Base-by-base conservation (phyloP, 2,888 invertebrate genomes). In the Stomorhina lunata region DNA sequence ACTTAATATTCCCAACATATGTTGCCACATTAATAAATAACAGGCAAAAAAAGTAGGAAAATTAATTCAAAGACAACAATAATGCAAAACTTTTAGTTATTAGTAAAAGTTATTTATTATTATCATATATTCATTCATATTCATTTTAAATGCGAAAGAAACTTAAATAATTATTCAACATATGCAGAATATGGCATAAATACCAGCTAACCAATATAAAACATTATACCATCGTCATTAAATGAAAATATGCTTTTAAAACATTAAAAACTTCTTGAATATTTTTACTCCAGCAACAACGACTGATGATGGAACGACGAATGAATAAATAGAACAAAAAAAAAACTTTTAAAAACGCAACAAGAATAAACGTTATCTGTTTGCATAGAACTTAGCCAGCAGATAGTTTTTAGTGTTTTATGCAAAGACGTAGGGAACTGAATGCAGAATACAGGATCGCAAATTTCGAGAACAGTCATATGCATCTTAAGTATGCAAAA, bases 151-250 rank as follows among this genome's bases (percentile, higher is more conserved):
- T 32, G 7, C 9, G 17, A 55, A 32, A 29, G 5, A 40, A 59
- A 37, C 15, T 32, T n/a, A 40, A 73, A 20, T 65, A 65, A 75
- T 75, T 75, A 75, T 75, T 65, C 57, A 65, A 25, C 65, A 75
- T 22, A 75, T 65, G 75, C 55, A 65, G 48, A 75, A 55, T 50
- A 61, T 37, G 10, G 27, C 29, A 34, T 34, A 55, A n/a, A n/a
- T n/a, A n/a, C n/a, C n/a, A n/a, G n/a, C 40, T 27, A 40, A 37
- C 34, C n/a, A 50, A 37, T 48, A 37, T 32, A 50, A 37, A 25
- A 17, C 15, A 66, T 29, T n/a, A n/a, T n/a, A n/a, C n/a, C 48
- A 32, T 32, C 20, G 17, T 29, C 32, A 65, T 65, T 29, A 32
- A 29, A n/a, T n/a, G n/a, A n/a, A n/a, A n/a, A 65, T 29, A 32